phyloP scores from a whole-genome alignment of 2,113 vertebrate genomes.

The Percina caprodes region DNA sequence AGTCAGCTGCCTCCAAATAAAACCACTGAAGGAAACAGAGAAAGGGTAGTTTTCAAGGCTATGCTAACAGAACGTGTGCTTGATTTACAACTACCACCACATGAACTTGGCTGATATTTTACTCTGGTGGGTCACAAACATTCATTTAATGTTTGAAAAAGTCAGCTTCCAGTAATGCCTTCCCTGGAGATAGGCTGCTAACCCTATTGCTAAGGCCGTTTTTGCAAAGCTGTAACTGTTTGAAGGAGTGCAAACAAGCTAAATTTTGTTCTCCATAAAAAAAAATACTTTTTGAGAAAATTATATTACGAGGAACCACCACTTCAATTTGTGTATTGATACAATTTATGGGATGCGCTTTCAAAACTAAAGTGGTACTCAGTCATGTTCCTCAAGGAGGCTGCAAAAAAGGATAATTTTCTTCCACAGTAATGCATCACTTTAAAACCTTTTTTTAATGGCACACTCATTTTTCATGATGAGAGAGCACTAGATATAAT shows the following conservation, averaged over 20 bases:
- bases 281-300: slow-evolving; percentile 24
- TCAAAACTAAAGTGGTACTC: slow-evolving; percentile 44
- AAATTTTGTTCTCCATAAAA: slow-evolving; percentile 35
- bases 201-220: neutral
- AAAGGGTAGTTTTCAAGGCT: slow-evolving; percentile 9
- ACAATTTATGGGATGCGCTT: slow-evolving; percentile 47
- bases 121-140: slow-evolving; percentile 15
- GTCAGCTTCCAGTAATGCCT: neutral
- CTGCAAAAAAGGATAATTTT: neutral
- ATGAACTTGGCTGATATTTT: slow-evolving; percentile 9
- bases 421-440: slow-evolving; percentile 28
- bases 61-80: slow-evolving; percentile 3
- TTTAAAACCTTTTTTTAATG: slow-evolving; percentile 13
- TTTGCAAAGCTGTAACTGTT: slow-evolving; percentile 16
- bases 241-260: slow-evolving; percentile 46
- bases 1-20: slow-evolving; percentile 1
- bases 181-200: slow-evolving; percentile 6
- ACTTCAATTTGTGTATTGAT: slow-evolving; percentile 36
- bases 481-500: slow-evolving; percentile 9
- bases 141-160: slow-evolving; percentile 35
- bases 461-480: slow-evolving; percentile 1
- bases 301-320: slow-evolving; percentile 26
- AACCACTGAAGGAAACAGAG: neutral
- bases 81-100: slow-evolving; percentile 17
- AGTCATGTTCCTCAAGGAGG: slow-evolving; percentile 45